Conservation (phyloP, 2,797 vertebrate genomes). For the Sus cebifrons region DNA sequence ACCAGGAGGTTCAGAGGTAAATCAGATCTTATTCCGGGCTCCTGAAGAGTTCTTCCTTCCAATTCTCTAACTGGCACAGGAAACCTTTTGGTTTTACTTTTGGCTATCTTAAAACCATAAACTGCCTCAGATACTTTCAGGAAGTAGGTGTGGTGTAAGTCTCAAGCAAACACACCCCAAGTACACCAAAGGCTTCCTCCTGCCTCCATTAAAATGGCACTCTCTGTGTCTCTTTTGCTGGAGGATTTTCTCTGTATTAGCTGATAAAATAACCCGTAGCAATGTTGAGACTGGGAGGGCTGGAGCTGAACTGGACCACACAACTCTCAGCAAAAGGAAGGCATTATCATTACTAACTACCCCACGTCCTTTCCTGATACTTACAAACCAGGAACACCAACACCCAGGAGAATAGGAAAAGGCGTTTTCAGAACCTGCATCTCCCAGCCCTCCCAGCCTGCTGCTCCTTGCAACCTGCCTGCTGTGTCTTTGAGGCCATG, state of each 20-base stretch:
- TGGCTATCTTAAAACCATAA: neutral
- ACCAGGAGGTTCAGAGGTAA: slow-evolving; percentile 63
- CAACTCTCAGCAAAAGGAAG: neutral
- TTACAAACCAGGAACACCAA: neutral
- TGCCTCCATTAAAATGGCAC: neutral
- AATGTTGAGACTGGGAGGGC: neutral
- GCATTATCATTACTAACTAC: neutral
- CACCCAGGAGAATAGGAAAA: neutral
- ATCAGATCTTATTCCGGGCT: neutral
- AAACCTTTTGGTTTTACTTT: slow-evolving; percentile 11
- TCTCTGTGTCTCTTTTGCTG: neutral
- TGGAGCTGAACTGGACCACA: neutral
- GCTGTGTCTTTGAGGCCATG: fast-evolving
- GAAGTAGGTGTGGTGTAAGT: neutral
- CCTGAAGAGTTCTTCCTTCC: slow-evolving; percentile 6
- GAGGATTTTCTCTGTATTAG: neutral
- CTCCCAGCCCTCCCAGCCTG: neutral
- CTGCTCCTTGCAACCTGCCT: too few species aligned
- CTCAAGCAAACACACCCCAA: neutral
- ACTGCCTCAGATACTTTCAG: neutral
- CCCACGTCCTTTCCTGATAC: neutral
- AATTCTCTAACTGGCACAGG: neutral
- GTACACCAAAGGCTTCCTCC: neutral
- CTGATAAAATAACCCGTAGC: neutral
- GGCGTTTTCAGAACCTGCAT: neutral